Evolutionary conservation across 2,888 invertebrate species (phyloP).

Genomic region (Limnephilus rhombicus): DNA sequence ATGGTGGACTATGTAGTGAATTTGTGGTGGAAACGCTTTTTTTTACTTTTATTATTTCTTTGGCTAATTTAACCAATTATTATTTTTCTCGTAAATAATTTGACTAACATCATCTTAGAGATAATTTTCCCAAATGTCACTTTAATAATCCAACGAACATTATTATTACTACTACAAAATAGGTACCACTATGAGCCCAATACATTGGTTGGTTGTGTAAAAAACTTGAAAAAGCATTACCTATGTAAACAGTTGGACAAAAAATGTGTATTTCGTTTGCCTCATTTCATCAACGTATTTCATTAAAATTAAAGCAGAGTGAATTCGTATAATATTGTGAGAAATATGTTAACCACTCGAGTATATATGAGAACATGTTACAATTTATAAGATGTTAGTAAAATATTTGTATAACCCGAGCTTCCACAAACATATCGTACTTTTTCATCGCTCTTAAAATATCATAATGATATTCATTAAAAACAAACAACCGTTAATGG

Average conservation of each 20-base stretch:
- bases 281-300: too few relatives aligned
- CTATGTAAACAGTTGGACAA: not conserved
- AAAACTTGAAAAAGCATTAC: not conserved
- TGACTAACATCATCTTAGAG: too few relatives aligned
- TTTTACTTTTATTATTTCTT: not conserved
- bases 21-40: not conserved
- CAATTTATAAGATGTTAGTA: not conserved
- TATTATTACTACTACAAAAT: not conserved
- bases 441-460: constrained; percentile 31
- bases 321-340: not conserved
- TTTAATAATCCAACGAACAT: not conserved
- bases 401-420: constrained; percentile 19
- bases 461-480: constrained; percentile 50
- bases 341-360: not conserved
- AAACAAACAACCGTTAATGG: constrained; percentile 51
- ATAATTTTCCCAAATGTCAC: not conserved
- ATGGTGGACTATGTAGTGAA: not conserved
- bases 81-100: not conserved
- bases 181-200: not conserved
- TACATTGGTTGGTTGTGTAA: not conserved
- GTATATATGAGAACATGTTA: not conserved
- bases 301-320: not conserved
- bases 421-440: constrained; percentile 13
- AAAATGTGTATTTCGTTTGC: too few relatives aligned
- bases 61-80: not conserved